Evolutionary conservation across 2,888 invertebrate species (phyloP), one percentile per base, ranked within the genome.

Genomic region (Hypercompe scribonia): DNA sequence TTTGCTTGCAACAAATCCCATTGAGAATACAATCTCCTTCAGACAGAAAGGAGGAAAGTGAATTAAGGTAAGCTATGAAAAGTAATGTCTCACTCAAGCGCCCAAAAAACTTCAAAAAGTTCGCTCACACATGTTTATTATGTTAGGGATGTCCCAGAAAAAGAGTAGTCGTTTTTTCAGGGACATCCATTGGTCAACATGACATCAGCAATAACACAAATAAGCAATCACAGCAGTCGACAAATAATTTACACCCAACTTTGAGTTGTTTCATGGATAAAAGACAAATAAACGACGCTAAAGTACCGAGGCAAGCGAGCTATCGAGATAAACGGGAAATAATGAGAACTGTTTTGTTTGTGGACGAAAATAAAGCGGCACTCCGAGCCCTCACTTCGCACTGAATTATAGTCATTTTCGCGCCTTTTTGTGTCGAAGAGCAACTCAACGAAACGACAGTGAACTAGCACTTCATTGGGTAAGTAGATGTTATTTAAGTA

Each of bases 271-370:
- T 28, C 31, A 31, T 8, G 61, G 31, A 31, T 18, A 61, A 31
- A 31, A 31, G 8, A 31, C 31, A 31, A 36, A 34, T 34, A 36
- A 36, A 64, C 15, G 63, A 21, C 8, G 63, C 33, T 8, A 21
- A 64, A 33, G 24, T 64, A 24, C 24, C 24, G 34, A 65, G 64
- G 39, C 65, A 21, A 39, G 65, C 39, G 18, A 39, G 65, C 65
- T 65, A 39, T 39, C 28, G 28, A 42, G 65, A 39, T 42, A 65
- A 66, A 42, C 31, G 34, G 54, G 13, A 46, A 33, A 68, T 46
- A 54, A 68, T n/a, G 54, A 68, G 54, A 54, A 34, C 68, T 54
- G 50, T 68, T 54, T 50, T 54, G 50, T 68, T 46, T 42, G 42
- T 33, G 54, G 34, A 54, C 10, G 50, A 68, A 34, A 68, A 68